Base-by-base conservation (phyloP, 1,140 invertebrate genomes). In the Solenopsis invicta region DNA sequence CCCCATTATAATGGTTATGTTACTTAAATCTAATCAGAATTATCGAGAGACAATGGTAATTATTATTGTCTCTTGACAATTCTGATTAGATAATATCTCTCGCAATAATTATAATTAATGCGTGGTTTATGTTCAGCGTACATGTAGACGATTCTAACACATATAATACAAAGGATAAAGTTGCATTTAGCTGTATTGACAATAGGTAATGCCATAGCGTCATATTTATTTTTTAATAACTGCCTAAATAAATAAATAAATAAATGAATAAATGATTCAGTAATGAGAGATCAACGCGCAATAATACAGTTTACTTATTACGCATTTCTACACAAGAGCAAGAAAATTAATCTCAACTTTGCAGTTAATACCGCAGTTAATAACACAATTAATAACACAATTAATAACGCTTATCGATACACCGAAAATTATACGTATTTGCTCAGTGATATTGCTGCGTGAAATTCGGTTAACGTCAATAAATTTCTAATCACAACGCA, bases 341-440 rank as follows among this genome's bases (percentile, higher is more conserved):
- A 80, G 52, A 6, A 82, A 56, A 82, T 82, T 61, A 82, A 72
- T 59, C 37, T 8, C 67, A 12, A 82, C 3, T 82, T 82, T 18
- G n/a, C 13, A 74, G 67, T 82, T 74, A 41, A 41, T 41, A 41
- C 72, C 24, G n/a, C 13, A 74, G 67, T 82, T 74, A 41, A 41
- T 41, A 41, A 3, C 41, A 4, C 3, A 41, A 4, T 41, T 41
- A 41, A 41, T 41, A 41, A 41, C 41, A 41, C 13, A 74, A 52
- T 82, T 74, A 59, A 74, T 74, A 61, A 61, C 37, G 21, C 45
- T 71, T 45, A 82, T 48, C 21, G 50, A 72, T 82, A 59, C 52
- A 4, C 12, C 67, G 80, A 74, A 16, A 82, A 59, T 72, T 72
- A 82, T 6, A 3, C 52, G 41, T 12, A 41, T 74, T 34, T 59